phyloP scores from a whole-genome alignment of 2,113 vertebrate genomes.

The Daboia siamensis region DNA sequence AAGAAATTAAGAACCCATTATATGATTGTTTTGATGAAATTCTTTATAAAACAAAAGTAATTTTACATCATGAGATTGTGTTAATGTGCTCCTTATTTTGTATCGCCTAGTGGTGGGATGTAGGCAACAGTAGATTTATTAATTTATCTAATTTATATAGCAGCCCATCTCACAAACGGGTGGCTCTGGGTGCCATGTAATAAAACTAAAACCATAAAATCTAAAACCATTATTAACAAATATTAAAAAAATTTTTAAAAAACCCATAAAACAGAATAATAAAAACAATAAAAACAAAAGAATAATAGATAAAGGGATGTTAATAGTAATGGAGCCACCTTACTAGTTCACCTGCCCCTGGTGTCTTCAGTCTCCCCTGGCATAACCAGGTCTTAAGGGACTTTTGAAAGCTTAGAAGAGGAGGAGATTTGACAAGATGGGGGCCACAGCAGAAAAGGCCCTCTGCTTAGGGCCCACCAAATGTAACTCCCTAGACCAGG shows the following conservation, averaged over 20 bases:
- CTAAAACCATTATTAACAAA: background rate
- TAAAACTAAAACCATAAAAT: background rate
- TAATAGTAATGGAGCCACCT: background rate
- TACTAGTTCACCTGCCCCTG: background rate
- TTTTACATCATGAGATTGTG: background rate
- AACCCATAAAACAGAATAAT: background rate
- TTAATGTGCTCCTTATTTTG: background rate
- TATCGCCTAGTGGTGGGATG: background rate
- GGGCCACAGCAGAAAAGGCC: background rate
- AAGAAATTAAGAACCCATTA: background rate
- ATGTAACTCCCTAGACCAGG: background rate
- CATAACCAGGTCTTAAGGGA: background rate
- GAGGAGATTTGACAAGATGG: background rate
- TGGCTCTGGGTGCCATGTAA: background rate
- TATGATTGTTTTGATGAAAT: background rate
- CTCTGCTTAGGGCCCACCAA: background rate
- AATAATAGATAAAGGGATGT: background rate
- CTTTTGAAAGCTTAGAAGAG: background rate
- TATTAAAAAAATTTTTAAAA: background rate
- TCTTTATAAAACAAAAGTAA: background rate
- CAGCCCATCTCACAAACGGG: background rate
- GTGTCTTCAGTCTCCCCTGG: background rate
- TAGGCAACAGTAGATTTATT: background rate
- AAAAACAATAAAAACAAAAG: background rate
- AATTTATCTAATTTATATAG: background rate